Conservation (phyloP, 2,888 invertebrate species). For the Drosophila maculinotata region DNA sequence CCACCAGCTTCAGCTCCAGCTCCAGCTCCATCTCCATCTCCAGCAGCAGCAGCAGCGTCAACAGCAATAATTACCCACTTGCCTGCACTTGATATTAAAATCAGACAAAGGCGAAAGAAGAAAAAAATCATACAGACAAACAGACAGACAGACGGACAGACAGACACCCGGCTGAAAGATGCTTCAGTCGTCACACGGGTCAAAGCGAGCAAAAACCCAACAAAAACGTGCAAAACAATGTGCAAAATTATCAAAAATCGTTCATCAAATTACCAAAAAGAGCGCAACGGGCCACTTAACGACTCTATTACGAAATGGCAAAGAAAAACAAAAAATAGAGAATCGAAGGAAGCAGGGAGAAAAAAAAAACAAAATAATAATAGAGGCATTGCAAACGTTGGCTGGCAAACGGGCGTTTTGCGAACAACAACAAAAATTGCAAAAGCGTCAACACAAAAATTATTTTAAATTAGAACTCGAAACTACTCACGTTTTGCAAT, state of each 20-base stretch:
- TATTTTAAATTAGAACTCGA: slow-evolving; percentile 82
- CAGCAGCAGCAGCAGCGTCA: slow-evolving; percentile 55
- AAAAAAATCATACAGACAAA: slow-evolving; percentile 17
- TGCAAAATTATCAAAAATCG: slow-evolving; percentile 82
- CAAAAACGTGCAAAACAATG: slow-evolving; percentile 76
- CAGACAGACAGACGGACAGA: slow-evolving; percentile 2
- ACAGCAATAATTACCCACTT: slow-evolving; percentile 80
- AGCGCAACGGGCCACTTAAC: slow-evolving; percentile 80
- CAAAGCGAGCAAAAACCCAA: slow-evolving; percentile 29
- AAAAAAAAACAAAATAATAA: slow-evolving; percentile 45
- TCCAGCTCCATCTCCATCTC: slow-evolving; percentile 29
- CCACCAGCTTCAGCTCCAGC: slow-evolving; percentile 38
- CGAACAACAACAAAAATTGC: slow-evolving; percentile 57
- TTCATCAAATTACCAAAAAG: slow-evolving; percentile 82
- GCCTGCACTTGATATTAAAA: slow-evolving; percentile 81
- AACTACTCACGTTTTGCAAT: slow-evolving; percentile 82
- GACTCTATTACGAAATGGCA: slow-evolving; percentile 81
- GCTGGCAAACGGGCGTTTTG: slow-evolving; percentile 61
- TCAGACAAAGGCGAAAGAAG: slow-evolving; percentile 71
- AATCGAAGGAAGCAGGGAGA: slow-evolving; percentile 37
- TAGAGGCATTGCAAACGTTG: slow-evolving; percentile 64
- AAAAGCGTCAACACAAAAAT: slow-evolving; percentile 82
- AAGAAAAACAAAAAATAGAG: slow-evolving; percentile 36
- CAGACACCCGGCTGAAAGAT: slow-evolving; percentile 14
- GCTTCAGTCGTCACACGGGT: slow-evolving; percentile 41